Evolutionary conservation across 2,113 vertebrate genomes (phyloP).

Genomic region (Myxocyprinus asiaticus): DNA sequence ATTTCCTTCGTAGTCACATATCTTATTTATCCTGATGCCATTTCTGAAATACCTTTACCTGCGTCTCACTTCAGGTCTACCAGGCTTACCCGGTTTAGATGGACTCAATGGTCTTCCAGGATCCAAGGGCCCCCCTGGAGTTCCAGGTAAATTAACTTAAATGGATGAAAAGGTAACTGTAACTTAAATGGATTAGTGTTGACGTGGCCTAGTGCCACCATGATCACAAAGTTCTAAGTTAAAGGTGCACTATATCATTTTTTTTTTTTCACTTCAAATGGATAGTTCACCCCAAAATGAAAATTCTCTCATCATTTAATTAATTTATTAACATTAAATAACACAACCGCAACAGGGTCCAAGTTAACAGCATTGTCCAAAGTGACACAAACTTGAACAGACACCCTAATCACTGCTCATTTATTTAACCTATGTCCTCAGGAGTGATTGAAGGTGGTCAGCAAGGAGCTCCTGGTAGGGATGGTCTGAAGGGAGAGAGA

Average conservation of each 20-base stretch:
- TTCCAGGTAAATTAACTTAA: slow-evolving; percentile 78
- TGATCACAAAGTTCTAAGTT: too few relatives aligned
- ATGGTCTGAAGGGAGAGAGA: slow-evolving; percentile 86
- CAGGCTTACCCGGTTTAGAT: slow-evolving; percentile 83
- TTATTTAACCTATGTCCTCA: slow-evolving; percentile 41
- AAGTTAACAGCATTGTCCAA: too few relatives aligned
- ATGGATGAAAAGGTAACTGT: too few relatives aligned
- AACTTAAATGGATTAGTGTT: too few relatives aligned
- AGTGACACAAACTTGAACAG: neutral
- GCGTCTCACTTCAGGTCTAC: slow-evolving; percentile 73
- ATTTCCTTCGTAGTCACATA: neutral
- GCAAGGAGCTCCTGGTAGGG: slow-evolving; percentile 77
- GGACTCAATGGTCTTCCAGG: slow-evolving; percentile 92
- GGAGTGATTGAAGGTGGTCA: slow-evolving; percentile 71
- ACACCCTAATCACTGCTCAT: neutral
- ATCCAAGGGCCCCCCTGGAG: slow-evolving; percentile 85
- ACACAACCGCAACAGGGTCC: too few relatives aligned
- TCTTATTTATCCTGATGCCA: neutral
- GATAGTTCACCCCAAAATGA: too few relatives aligned
- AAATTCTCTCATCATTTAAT: too few relatives aligned
- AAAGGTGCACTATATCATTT: too few relatives aligned
- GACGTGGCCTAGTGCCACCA: too few relatives aligned
- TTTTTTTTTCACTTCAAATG: too few relatives aligned
- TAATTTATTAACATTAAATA: too few relatives aligned
- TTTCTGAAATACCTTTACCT: neutral